phyloP scores from a whole-genome alignment of 2,113 vertebrate genomes.

The Rhineura floridana region DNA sequence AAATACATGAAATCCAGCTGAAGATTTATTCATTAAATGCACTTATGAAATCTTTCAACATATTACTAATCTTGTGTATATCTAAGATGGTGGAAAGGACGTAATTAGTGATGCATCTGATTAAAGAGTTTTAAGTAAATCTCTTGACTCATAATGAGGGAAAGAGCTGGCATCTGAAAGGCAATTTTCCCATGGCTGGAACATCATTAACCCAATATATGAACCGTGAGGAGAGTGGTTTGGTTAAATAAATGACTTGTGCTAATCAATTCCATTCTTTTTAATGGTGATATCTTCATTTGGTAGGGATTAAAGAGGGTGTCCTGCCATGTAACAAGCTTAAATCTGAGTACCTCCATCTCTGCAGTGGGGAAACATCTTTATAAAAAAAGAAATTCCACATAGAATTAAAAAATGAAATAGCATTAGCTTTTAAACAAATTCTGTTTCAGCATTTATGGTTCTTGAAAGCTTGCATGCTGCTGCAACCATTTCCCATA shows the following conservation, averaged over 20 bases:
- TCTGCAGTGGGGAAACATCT: neutral
- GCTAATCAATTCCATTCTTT: conserved; percentile 24
- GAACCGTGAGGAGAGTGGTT: conserved; percentile 9
- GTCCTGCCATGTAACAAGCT: neutral
- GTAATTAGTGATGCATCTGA: conserved; percentile 22
- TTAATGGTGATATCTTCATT: conserved; percentile 21
- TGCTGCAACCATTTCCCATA: neutral
- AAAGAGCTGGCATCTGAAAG: conserved; percentile 20
- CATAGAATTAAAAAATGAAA: neutral
- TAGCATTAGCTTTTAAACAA: too few relatives aligned
- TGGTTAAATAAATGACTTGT: conserved; percentile 32
- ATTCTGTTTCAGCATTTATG: too few relatives aligned
- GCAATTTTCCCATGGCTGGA: conserved; percentile 34
- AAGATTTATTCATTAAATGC: neutral
- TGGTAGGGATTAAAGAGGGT: neutral
- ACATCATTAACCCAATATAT: conserved; percentile 26
- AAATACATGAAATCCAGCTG: conserved; percentile 14
- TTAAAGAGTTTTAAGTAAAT: conserved; percentile 15
- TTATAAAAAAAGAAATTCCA: neutral
- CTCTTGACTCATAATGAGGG: conserved; percentile 10
- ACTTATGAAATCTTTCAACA: conserved; percentile 24
- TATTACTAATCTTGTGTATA: conserved; percentile 20
- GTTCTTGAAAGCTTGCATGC: neutral
- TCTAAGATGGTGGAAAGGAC: conserved; percentile 13
- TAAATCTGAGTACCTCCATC: neutral